These are phyloP conservation scores for Thaumetopoea pityocampa DNA, from an alignment of 1,140 invertebrate species.

Conservation along the genomic window DNA sequence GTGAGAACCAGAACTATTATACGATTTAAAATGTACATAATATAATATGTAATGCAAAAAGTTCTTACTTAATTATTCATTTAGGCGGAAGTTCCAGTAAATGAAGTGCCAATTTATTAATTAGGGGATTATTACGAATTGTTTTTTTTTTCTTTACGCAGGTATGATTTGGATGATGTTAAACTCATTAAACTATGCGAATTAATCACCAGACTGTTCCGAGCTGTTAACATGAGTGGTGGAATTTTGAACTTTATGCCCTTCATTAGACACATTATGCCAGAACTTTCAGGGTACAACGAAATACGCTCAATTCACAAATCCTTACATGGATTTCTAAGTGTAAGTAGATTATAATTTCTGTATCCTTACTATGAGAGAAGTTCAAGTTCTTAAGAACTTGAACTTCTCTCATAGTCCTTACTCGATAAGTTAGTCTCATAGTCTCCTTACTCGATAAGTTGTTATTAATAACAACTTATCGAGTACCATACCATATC, in stretches of 20 bases:
- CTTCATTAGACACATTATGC: constrained; percentile 78
- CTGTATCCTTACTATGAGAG: background rate
- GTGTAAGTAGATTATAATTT: constrained; percentile 34
- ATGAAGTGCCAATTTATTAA: constrained; percentile 1
- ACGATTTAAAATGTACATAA: too few relatives aligned
- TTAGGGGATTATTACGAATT: background rate
- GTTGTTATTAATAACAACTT: too few relatives aligned
- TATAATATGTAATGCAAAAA: too few relatives aligned
- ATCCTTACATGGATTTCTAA: constrained; percentile 65
- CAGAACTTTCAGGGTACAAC: constrained; percentile 77
- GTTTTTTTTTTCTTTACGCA: constrained; percentile 35
- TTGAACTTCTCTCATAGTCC: too few relatives aligned
- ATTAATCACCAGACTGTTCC: constrained; percentile 77
- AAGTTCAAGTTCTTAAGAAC: constrained; percentile 17
- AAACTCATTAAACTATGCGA: constrained; percentile 72
- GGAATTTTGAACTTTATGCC: constrained; percentile 82
- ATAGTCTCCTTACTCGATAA: too few relatives aligned
- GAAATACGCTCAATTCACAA: constrained; percentile 59
- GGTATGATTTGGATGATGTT: constrained; percentile 77
- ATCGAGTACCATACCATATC: too few relatives aligned
- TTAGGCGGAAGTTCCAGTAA: too few relatives aligned
- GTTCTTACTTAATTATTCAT: too few relatives aligned
- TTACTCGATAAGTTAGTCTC: too few relatives aligned
- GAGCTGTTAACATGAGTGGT: constrained; percentile 79
- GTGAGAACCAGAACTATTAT: too few relatives aligned